Percentiles rank a stretch among this genome's conserved stretches.
phyloP scores from a whole-genome alignment of 2,888 invertebrate species.

The Eurois occulta region DNA sequence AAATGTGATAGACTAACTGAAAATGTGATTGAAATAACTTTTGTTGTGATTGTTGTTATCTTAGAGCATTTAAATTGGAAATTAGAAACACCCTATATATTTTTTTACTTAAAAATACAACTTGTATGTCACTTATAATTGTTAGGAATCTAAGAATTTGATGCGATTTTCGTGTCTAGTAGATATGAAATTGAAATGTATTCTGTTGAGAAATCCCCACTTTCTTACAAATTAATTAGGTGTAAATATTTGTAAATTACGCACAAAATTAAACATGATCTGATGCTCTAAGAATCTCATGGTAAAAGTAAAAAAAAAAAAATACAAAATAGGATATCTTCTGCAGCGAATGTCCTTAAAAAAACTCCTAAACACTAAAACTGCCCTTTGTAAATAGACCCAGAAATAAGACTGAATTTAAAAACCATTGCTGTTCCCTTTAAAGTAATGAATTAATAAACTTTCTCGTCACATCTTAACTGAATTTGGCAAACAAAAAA shows the following conservation, averaged over 20 bases:
- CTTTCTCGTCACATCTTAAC: constrained; percentile 63
- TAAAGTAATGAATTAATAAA: constrained; percentile 7
- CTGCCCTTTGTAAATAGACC: constrained; percentile 56
- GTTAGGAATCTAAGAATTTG: constrained; percentile 3
- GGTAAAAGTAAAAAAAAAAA: constrained; percentile 1
- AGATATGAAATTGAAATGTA: not conserved
- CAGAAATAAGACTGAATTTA: constrained; percentile 59
- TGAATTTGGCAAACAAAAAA: constrained; percentile 43
- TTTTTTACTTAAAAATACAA: not conserved
- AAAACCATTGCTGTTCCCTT: constrained; percentile 30
- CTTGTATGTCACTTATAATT: not conserved
- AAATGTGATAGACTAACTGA: constrained; percentile 34
- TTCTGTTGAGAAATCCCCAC: not conserved
- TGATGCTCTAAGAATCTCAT: constrained; percentile 50
- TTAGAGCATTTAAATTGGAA: constrained; percentile 52
- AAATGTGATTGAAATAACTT: constrained; percentile 23
- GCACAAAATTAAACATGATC: constrained; percentile 52
- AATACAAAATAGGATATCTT: not conserved
- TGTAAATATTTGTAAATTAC: constrained; percentile 36
- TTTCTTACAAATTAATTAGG: constrained; percentile 1
- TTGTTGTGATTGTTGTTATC: constrained; percentile 26
- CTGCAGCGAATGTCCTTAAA: constrained; percentile 1
- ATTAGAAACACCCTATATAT: constrained; percentile 8
- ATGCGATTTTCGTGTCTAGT: not conserved
- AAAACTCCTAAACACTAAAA: constrained; percentile 20